Evolutionary conservation across 2,888 invertebrate species (phyloP).

Genomic region (Lasioglossum malachurum): DNA sequence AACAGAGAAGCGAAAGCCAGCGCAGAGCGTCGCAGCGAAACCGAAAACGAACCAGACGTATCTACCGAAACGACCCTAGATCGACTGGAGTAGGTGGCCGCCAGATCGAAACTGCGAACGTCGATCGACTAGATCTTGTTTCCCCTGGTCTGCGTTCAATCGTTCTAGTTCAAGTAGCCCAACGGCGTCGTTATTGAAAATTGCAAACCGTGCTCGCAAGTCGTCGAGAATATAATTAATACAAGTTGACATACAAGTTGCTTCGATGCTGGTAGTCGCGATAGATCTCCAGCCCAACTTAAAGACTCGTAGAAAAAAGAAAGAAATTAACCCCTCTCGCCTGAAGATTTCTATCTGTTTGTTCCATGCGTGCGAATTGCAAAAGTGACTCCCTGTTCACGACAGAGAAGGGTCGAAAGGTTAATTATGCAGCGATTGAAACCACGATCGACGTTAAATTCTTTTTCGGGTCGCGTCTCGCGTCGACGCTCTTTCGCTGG

Average conservation of each 20-base stretch:
- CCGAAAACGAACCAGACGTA: not conserved
- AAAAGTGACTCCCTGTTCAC: not conserved
- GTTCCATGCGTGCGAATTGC: too few species aligned
- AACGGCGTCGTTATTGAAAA: not conserved
- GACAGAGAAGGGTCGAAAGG: not conserved
- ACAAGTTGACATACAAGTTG: not conserved
- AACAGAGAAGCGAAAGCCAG: constrained; percentile 15
- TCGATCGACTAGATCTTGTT: not conserved
- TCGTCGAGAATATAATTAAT: not conserved
- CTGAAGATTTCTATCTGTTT: too few species aligned
- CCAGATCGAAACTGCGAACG: not conserved
- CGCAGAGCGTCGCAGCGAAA: constrained; percentile 28
- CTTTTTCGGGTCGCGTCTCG: not conserved
- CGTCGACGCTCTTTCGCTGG: not conserved
- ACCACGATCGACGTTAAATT: not conserved
- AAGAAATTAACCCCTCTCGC: not conserved
- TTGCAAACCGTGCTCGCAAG: not conserved
- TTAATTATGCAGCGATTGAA: not conserved
- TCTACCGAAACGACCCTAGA: not conserved
- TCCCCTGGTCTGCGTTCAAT: not conserved
- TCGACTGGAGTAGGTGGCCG: too few species aligned
- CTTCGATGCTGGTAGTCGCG: not conserved
- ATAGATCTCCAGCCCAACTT: not conserved
- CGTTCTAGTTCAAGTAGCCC: not conserved
- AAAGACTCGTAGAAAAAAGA: not conserved